These are phyloP conservation scores for Phasia obesa DNA, from an alignment of 2,888 invertebrate genomes.

Conservation along the genomic window DNA sequence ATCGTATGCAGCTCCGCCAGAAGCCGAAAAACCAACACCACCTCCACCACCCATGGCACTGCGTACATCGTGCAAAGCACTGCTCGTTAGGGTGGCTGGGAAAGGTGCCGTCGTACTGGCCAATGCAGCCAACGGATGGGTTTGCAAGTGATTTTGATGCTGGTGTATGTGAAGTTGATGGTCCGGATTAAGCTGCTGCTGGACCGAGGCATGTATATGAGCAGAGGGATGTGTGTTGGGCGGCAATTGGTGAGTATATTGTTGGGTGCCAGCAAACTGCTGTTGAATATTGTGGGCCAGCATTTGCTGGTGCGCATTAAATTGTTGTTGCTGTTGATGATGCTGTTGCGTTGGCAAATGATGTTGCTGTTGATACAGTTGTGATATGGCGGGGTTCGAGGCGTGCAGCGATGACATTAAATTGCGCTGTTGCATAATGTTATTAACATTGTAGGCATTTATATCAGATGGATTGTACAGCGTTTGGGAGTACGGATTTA, in stretches of 20 bases:
- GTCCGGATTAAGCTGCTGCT: constrained; percentile 80
- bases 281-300: constrained; percentile 79
- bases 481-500: constrained; percentile 78
- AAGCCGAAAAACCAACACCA: constrained; percentile 53
- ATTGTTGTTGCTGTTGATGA: constrained; percentile 74
- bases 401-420: constrained; percentile 81
- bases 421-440: constrained; percentile 78
- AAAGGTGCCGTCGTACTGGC: constrained; percentile 78
- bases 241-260: constrained; percentile 74
- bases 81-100: constrained; percentile 78
- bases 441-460: constrained; percentile 73
- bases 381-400: constrained; percentile 82
- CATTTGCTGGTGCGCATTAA: constrained; percentile 68
- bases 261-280: constrained; percentile 80
- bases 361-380: constrained; percentile 78
- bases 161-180: constrained; percentile 81
- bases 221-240: constrained; percentile 75
- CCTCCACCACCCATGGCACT: constrained; percentile 70
- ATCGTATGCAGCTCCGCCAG: constrained; percentile 67
- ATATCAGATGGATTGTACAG: constrained; percentile 74
- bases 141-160: constrained; percentile 81
- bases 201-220: constrained; percentile 80
- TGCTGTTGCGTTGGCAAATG: constrained; percentile 69
- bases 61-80: constrained; percentile 75
- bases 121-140: constrained; percentile 78